Base-by-base conservation (phyloP, 2,888 invertebrate genomes). In the Callyntrura sp. region DNA sequence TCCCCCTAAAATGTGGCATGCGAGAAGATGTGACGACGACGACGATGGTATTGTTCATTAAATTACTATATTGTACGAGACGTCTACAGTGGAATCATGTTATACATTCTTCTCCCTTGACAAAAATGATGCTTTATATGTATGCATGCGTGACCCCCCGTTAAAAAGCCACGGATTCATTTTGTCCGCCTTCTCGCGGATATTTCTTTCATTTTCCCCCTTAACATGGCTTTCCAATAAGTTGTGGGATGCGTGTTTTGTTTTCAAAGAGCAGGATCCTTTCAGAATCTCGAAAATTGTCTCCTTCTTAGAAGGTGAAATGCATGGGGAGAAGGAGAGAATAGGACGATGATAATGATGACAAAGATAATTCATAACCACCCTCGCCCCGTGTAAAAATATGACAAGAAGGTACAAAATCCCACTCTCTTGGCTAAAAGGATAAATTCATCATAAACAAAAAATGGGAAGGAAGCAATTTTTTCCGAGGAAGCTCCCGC, bases 61-160 rank as follows among this genome's bases (percentile, higher is more conserved):
- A 78, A 78, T 78, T 78, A 78, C 55, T 78, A 55, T 17, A 73
- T 55, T 55, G 55, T 6, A 55, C 35, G 35, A 25, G 25, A 55
- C 28, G 28, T 55, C 51, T 51, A 78, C 23, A 78, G 25, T 8
- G 55, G 55, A 20, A 78, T 78, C 70, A 43, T 20, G 8, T 51
- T n/a, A 51, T 51, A 25, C 20, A 17, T 14, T 35, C 43, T 20
- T 73, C 20, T 20, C 11, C 45, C 9, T n/a, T 68, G 20, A 65
- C 55, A 85, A 85, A 86, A 70, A 55, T 65, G 23, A 55, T 35
- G 3, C 35, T 35, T 4, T 35, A 35, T 86, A 86, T 35, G 68
- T 86, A 86, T 86, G 79, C 79, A 86, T 86, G 86, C 86, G 79
- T 86, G 86, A 68, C 86, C 86, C 28, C 6, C 70, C 20, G 8